Percentiles rank a stretch among this genome's conserved stretches.
Conservation (phyloP, 2,888 invertebrate species). For the Lydus trimaculatus region DNA sequence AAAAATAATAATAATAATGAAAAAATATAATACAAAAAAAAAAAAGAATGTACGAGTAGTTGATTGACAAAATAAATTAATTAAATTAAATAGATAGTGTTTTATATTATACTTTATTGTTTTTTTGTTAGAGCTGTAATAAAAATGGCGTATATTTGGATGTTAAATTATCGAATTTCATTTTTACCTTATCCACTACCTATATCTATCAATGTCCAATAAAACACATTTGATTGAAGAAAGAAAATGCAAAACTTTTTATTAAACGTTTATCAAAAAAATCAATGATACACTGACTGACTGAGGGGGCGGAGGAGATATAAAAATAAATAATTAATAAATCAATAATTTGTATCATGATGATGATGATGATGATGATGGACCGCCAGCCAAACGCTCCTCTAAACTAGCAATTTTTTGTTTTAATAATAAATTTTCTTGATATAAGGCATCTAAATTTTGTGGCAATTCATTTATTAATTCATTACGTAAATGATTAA, state of each 20-base stretch:
- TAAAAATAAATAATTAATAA: too few species aligned
- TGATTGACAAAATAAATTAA: too few species aligned
- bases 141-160: slow-evolving; percentile 63
- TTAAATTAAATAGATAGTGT: slow-evolving; percentile 48
- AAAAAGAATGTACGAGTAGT: slow-evolving; percentile 20
- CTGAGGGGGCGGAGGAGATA: too few species aligned
- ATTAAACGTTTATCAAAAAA: too few species aligned
- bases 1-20: too few species aligned
- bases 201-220: too few species aligned
- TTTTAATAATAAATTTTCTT: slow-evolving; percentile 63
- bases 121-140: slow-evolving; percentile 60
- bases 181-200: not conserved
- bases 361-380: too few species aligned
- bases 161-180: slow-evolving; percentile 47
- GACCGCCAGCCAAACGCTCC: slow-evolving; percentile 30
- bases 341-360: too few species aligned
- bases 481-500: slow-evolving; percentile 42
- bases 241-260: too few species aligned
- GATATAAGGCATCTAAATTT: slow-evolving; percentile 61
- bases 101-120: slow-evolving; percentile 61
- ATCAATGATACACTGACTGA: too few species aligned
- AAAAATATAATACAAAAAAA: too few species aligned
- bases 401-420: slow-evolving; percentile 63
- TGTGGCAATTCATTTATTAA: slow-evolving; percentile 49
- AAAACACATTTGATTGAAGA: too few species aligned